Conservation (phyloP, 2,888 invertebrate species). For the Drosophila yooni region DNA sequence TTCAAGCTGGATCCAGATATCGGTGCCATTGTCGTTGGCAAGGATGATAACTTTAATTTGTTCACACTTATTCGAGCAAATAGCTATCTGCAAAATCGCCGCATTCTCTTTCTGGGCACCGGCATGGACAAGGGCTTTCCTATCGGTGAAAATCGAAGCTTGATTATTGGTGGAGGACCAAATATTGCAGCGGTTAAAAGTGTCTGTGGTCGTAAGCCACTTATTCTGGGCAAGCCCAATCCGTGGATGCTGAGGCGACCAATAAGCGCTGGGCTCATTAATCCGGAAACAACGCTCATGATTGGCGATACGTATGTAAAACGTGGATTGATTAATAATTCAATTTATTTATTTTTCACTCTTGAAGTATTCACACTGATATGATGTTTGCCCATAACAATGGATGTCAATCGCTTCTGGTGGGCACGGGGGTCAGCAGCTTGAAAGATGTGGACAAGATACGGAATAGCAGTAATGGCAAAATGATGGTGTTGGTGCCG, state of each 20-base stretch:
- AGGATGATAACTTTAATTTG: conserved; percentile 54
- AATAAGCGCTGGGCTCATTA: conserved; percentile 15
- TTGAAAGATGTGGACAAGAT: conserved; percentile 43
- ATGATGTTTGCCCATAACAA: conserved; percentile 58
- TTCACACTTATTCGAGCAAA: conserved; percentile 43
- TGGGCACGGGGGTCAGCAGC: conserved; percentile 53
- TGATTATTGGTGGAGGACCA: conserved; percentile 59
- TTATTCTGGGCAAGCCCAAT: conserved; percentile 70
- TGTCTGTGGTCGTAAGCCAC: conserved; percentile 41
- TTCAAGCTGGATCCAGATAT: conserved; percentile 50
- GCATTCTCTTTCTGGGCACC: conserved; percentile 54
- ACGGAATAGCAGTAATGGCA: conserved; percentile 30
- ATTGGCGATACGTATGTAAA: conserved; percentile 66
- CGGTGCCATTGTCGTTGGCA: conserved; percentile 60
- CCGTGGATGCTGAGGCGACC: conserved; percentile 47
- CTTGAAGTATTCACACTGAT: conserved; percentile 53
- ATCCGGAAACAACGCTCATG: conserved; percentile 63
- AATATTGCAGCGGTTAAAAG: conserved; percentile 55
- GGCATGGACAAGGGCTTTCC: conserved; percentile 57
- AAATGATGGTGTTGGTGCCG: conserved; percentile 42
- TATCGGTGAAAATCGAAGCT: conserved; percentile 24
- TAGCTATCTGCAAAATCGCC: conserved; percentile 40
- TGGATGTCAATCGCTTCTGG: conserved; percentile 65
- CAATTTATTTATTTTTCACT: neutral
- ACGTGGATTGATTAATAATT: neutral